Base-by-base conservation (phyloP, 2,888 invertebrate species). In the Cordilura impudica region DNA sequence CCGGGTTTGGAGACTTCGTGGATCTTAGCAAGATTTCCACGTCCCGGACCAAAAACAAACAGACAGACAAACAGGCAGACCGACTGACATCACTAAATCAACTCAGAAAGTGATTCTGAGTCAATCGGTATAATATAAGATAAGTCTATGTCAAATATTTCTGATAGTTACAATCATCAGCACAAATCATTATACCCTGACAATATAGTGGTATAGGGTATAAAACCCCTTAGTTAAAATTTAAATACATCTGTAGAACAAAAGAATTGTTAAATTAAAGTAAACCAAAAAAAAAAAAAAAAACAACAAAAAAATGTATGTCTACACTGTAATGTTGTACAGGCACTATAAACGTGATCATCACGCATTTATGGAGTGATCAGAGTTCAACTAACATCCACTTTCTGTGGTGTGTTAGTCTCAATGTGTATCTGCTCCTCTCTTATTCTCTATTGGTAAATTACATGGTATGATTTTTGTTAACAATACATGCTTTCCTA, bases 341-440 rank as follows among this genome's bases (percentile, higher is more conserved):
- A 84, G 77, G 74, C 82, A 78, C 35, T 47, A 23, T 19, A 67
- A 74, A 72, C 84, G 84, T 84, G 84, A 84, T 83, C 77, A 75
- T 82, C 84, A 84, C 83, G 83, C 84, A 83, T 81, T 78, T 81
- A 81, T 80, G 82, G 81, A 83, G 82, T 84, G 84, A 84, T 84
- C 84, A 83, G 66, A 45, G 49, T 29, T 69, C 75, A 69, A 43
- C 51, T 23, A 61, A 74, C 67, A 61, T 21, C 45, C 12, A 67
- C 60, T 19, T 51, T 54, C 10, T 31, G 8, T 31, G 7, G n/a
- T 78, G 39, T 43, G 65, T 51, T 61, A 60, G 54, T 49, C 60
- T 74, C 31, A 49, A 54, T 45, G 1, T 45, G 53, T 56, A 18
- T 73, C 56, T 65, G 19, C 49, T 31, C 53, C 61, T 16, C 12